Conservation (phyloP, 2,113 vertebrate species). For the Corythornis cristatus region DNA sequence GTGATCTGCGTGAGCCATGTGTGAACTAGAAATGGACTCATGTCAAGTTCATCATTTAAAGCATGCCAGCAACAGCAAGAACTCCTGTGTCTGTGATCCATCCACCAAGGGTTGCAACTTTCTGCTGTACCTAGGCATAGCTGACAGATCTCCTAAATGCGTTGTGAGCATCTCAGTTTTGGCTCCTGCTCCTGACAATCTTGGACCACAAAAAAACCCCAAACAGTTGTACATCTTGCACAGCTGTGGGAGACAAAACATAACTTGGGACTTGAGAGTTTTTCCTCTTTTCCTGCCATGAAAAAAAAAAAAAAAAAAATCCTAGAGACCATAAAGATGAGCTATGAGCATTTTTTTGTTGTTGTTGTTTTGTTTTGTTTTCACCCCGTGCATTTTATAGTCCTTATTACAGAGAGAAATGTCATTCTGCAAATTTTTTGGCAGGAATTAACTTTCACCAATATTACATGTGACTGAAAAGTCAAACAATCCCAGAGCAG, state of each 20-base stretch:
- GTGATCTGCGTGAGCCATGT: background rate
- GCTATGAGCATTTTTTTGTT: background rate
- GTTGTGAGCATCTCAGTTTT: background rate
- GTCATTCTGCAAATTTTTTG: background rate
- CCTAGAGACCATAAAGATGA: background rate
- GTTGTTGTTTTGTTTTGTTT: background rate
- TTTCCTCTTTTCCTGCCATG: background rate
- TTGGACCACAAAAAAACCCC: background rate
- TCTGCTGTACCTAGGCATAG: background rate
- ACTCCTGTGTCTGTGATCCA: fast-evolving
- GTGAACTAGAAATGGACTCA: background rate
- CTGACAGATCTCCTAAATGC: background rate
- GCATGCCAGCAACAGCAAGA: background rate
- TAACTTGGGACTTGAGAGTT: fast-evolving
- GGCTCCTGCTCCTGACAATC: background rate
- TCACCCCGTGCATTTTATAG: background rate
- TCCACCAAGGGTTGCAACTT: background rate
- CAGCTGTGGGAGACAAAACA: background rate
- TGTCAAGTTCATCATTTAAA: background rate
- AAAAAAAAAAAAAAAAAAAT: background rate
- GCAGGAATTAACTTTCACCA: background rate
- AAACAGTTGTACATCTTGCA: background rate
- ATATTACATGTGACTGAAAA: background rate
- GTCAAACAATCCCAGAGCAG: background rate
- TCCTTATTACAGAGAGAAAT: background rate